A percentile compares a stretch with the other conserved stretches of the same genome.
Evolutionary conservation across 1,140 invertebrate species (phyloP).

Genomic region (Oncopodura yosiiana): DNA sequence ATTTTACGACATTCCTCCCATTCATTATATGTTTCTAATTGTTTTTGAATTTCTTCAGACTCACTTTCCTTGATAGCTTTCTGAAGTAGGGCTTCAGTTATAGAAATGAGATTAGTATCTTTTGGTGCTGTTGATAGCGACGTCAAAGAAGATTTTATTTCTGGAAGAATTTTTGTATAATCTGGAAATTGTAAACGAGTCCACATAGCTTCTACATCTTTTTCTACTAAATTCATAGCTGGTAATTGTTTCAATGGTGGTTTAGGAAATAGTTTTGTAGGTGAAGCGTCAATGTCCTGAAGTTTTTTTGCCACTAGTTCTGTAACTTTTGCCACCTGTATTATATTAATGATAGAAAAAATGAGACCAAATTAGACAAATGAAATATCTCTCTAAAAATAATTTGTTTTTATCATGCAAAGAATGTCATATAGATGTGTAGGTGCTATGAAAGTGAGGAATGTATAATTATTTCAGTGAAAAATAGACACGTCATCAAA

Average conservation of each 20-base stretch:
- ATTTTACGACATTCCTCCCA: slow-evolving; percentile 36
- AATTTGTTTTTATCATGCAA: too few relatives aligned
- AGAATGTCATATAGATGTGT: too few relatives aligned
- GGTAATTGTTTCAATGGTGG: slow-evolving; percentile 17
- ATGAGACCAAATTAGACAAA: slow-evolving; percentile 36
- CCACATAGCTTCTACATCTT: slow-evolving; percentile 31
- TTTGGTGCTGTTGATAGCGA: neutral
- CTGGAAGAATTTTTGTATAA: slow-evolving; percentile 8
- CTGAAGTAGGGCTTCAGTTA: slow-evolving; percentile 19
- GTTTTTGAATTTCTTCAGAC: slow-evolving; percentile 33
- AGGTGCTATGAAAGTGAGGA: too few relatives aligned
- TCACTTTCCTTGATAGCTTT: slow-evolving; percentile 31
- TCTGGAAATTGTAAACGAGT: slow-evolving; percentile 10
- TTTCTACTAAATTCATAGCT: slow-evolving; percentile 35
- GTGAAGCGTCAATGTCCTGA: slow-evolving; percentile 18
- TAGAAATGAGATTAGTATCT: slow-evolving; percentile 17
- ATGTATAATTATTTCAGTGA: too few relatives aligned
- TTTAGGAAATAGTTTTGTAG: slow-evolving; percentile 14
- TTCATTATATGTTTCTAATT: slow-evolving; percentile 24
- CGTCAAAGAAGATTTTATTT: slow-evolving; percentile 10
- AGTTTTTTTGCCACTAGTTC: slow-evolving; percentile 36
- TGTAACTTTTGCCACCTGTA: slow-evolving; percentile 14
- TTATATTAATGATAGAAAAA: slow-evolving; percentile 34
- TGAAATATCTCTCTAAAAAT: too few relatives aligned
- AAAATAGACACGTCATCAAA: too few relatives aligned